Conservation (phyloP, 2,113 vertebrate species). For the Amphiprion ocellaris region DNA sequence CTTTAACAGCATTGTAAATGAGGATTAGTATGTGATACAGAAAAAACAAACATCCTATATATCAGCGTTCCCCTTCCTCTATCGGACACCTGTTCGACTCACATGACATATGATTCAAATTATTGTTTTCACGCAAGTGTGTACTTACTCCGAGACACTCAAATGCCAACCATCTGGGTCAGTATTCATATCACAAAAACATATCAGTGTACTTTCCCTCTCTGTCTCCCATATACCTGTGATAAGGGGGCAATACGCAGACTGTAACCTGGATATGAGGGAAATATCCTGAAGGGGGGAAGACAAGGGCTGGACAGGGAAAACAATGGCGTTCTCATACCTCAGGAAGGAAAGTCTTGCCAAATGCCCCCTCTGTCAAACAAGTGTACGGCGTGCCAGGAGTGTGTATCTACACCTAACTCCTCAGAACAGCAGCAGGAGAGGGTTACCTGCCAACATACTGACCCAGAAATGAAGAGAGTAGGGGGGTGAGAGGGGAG, state of each 20-base stretch:
- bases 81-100: constrained; percentile 22
- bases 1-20: constrained; percentile 46
- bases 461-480: constrained; percentile 72
- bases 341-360: constrained; percentile 63
- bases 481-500: constrained; percentile 3
- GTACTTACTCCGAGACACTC: background rate
- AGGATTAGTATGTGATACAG: constrained; percentile 32
- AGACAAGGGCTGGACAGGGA: constrained; percentile 2
- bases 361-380: constrained; percentile 58
- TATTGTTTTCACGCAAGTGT: constrained; percentile 7
- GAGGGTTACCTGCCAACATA: constrained; percentile 63
- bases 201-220: constrained; percentile 46
- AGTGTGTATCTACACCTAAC: constrained; percentile 40
- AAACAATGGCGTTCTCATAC: constrained; percentile 69
- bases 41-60: constrained; percentile 48
- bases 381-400: constrained; percentile 40
- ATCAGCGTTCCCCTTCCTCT: background rate
- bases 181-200: constrained; percentile 37
- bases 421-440: constrained; percentile 35
- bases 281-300: constrained; percentile 35
- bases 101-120: constrained; percentile 36
- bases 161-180: constrained; percentile 49
- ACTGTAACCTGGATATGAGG: constrained; percentile 66
- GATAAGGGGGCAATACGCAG: constrained; percentile 47
- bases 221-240: constrained; percentile 32